phyloP scores from a whole-genome alignment of 2,113 vertebrate genomes.

The Campylomormyrus tamandua region DNA sequence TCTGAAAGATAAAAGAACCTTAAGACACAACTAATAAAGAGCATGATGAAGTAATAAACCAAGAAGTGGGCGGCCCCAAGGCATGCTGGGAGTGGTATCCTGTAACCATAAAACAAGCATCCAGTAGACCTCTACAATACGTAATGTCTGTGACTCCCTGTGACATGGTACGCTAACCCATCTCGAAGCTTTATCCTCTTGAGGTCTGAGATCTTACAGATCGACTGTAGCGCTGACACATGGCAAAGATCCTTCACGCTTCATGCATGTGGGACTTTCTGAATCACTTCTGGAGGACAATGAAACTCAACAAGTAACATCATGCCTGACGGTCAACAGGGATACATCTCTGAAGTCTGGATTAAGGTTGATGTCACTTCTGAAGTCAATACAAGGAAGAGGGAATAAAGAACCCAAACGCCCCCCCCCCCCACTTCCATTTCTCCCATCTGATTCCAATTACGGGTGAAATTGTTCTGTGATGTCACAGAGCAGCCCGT shows the following conservation, averaged over 20 bases:
- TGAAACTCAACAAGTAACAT: background rate
- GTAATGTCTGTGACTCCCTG: background rate
- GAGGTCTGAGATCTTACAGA: background rate
- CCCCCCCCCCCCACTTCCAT: background rate
- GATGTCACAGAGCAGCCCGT: constrained; percentile 23
- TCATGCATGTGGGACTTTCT: background rate
- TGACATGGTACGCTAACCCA: background rate
- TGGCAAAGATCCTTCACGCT: background rate
- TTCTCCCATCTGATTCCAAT: constrained; percentile 32
- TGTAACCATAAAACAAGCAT: background rate
- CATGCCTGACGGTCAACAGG: background rate
- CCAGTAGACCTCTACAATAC: background rate
- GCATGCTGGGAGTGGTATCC: background rate
- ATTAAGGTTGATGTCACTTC: background rate
- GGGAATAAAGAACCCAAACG: background rate
- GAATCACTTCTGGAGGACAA: background rate
- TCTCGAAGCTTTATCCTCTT: background rate
- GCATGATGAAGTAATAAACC: background rate
- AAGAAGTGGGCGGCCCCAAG: background rate
- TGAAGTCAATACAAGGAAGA: constrained; percentile 6
- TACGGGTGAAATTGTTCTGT: constrained; percentile 14
- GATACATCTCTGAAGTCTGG: background rate
- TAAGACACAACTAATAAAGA: background rate
- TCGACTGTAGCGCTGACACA: background rate
- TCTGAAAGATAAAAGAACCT: background rate